Percentiles rank a stretch among this genome's conserved stretches.
These are phyloP conservation scores for Perizoma flavofasciatum DNA, from an alignment of 2,888 invertebrate genomes.

Conservation along the genomic window DNA sequence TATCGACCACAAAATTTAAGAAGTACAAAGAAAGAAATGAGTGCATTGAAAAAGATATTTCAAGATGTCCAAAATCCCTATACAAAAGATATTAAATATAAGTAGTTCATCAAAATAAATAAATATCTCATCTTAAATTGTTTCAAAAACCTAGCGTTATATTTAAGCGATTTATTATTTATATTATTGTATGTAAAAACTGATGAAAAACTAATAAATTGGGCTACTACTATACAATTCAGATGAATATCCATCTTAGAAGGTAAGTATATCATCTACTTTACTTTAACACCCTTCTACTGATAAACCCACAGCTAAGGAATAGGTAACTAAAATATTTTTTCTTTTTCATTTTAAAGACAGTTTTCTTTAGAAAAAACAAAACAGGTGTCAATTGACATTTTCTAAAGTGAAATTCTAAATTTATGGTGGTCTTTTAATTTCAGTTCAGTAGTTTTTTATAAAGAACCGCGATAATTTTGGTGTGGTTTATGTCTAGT, in stretches of 20 bases:
- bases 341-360: too few relatives aligned
- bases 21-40: constrained; percentile 10
- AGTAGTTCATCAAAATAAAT: constrained; percentile 27
- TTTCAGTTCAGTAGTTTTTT: too few relatives aligned
- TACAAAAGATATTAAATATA: constrained; percentile 17
- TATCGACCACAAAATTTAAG: constrained; percentile 1
- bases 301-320: too few relatives aligned
- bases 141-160: constrained; percentile 31
- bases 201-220: constrained; percentile 21
- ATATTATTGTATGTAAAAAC: constrained; percentile 25
- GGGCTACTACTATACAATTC: constrained; percentile 10
- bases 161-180: constrained; percentile 27
- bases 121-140: constrained; percentile 29
- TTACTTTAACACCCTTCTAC: too few relatives aligned
- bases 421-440: too few relatives aligned
- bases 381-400: too few relatives aligned
- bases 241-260: not conserved
- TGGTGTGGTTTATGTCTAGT: too few relatives aligned
- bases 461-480: too few relatives aligned
- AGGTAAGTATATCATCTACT: not conserved
- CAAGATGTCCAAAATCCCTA: constrained; percentile 16
- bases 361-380: too few relatives aligned
- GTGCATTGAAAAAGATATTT: constrained; percentile 15
- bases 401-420: too few relatives aligned
- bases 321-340: too few relatives aligned